Base-by-base conservation (phyloP, 2,797 vertebrate species). In the Molothrus aeneus region DNA sequence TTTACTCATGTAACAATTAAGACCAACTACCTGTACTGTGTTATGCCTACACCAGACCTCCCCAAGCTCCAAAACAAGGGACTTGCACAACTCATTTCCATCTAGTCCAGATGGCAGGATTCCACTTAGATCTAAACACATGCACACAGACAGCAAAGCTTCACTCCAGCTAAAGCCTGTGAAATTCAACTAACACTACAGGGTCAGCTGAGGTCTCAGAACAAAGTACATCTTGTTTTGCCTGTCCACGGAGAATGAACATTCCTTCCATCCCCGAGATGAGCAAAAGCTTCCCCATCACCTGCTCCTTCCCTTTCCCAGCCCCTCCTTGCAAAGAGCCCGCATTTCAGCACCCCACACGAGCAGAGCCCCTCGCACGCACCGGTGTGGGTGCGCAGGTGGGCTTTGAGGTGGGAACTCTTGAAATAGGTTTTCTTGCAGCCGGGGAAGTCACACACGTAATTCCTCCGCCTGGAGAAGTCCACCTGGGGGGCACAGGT, bases 381-480 rank as follows among this genome's bases (percentile, higher is more conserved):
- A 99, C 99, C 99, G 93, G 99, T 99, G 97, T 99, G 99, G 10
- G 99, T 99, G 92, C 99, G 98, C 77, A 99, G 98, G 93, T 99
- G 99, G 64, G 99, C 99, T 97, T 99, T 99, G 88, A 99, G 98
- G 95, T 99, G 99, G 5, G 99, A 99, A 65, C 99, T 99, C 97
- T 99, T 99, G 97, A 99, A 99, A 96, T 99, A 99, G 4, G 99
- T 99, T 97, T 99, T 99, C 96, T 98, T 98, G 97, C 99, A 99
- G 70, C 99, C 99, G 0, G 98, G 98, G 79, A 99, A 99, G 97
- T 95, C 98, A 87, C 99, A 99, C 48, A 99, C 96, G 0, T 99
- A 99, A 96, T 99, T 99, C 11, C 99, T 98, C 51, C 99, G 97
- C 80, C 99, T 98, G 34, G 98, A 99, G 88, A 99, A 99, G 97